Evolutionary conservation across 2,113 vertebrate genomes (phyloP), one percentile per base, ranked within the genome.

Genomic region (Bombycilla garrulus): DNA sequence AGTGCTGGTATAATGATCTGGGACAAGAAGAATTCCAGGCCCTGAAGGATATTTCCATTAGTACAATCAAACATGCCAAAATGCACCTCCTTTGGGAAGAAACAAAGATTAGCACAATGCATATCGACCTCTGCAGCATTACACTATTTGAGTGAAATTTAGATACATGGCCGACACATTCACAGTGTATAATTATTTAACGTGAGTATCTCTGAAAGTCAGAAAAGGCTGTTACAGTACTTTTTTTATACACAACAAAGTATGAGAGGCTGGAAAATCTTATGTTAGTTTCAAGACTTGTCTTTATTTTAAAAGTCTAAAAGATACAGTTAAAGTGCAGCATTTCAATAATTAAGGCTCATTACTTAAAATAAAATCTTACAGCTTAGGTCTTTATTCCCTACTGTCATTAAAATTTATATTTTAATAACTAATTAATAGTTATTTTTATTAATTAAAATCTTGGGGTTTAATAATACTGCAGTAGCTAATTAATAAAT

Each of bases 1-100:
- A 98, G 98, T 24, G 97, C 97, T 22, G 98, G 98, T 82, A 98
- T 53, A 97, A 98, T 97, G 85, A 98, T 50, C 50, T 97, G 91
- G n/a, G 97, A 96, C 88, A 99, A 90, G 71, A 98, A 97, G 35
- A 95, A 96, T 81, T 98, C 98, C 90, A 99, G 50, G 10, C 97
- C 96, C 65, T 95, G 96, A 53, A 98, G 97, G 50, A 98, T 83
- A 91, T 92, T 95, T 62, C 97, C 97, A 24, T 96, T 93, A 45
- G 81, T 79, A 89, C 98, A 97, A 71, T 98, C 97, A 90, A 98
- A 88, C 91, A 97, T 74, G 31, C 97, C 97, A 79, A 98, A 98
- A 96, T 97, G 97, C 90, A 98, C 97, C 72, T 98, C 98, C 98
- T 99, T 86, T 1, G 3, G 66, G 73, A 92, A 76, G 70, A 94